Base-by-base conservation (phyloP, 1,140 invertebrate species). In the Aphaenogaster floridana region DNA sequence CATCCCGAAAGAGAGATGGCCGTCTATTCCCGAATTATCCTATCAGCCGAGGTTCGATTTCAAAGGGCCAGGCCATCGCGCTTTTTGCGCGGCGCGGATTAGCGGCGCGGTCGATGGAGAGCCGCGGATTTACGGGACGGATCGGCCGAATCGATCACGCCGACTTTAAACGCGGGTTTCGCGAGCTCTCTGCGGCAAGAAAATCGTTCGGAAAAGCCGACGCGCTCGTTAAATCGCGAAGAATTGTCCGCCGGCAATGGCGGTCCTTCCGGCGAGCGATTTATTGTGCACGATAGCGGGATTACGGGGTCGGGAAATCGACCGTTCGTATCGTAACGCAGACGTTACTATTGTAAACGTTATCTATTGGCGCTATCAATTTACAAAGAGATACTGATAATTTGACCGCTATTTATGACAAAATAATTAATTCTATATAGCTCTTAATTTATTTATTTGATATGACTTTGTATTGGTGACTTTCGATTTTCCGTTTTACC, bases 251-350 rank as follows among this genome's bases (percentile, higher is more conserved):
- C 13, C 4, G 42, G 42, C 21, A 74, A 61, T 17, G 21, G 13
- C 11, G 1, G 7, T 50, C 39, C 42, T 15, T 13, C 39, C 54
- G 42, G 39, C 34, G 54, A 21, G 13, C 28, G 13, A 84, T 84
- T 84, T 84, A 84, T 84, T 11, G 69, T 61, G 7, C 42, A n/a
- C 69, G 80, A 84, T 84, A 84, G 54, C 45, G 42, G 57, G 54
- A 74, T 63, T 61, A 48, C 28, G n/a, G 36, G 8, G 21, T 59
- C 13, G 69, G 17, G 1, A 36, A 84, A 74, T 76, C 69, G 68
- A 72, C 21, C 66, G 52, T 11, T 15, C 11, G 36, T 69, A 48
- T 11, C 21, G 48, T 54, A 71, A 54, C 45, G 13, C 28, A 11
- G 61, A 21, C 54, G 42, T 48, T 74, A 48, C 80, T 48, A 74